Conservation (phyloP, 2,888 invertebrate genomes). For the Eupithecia dodoneata region DNA sequence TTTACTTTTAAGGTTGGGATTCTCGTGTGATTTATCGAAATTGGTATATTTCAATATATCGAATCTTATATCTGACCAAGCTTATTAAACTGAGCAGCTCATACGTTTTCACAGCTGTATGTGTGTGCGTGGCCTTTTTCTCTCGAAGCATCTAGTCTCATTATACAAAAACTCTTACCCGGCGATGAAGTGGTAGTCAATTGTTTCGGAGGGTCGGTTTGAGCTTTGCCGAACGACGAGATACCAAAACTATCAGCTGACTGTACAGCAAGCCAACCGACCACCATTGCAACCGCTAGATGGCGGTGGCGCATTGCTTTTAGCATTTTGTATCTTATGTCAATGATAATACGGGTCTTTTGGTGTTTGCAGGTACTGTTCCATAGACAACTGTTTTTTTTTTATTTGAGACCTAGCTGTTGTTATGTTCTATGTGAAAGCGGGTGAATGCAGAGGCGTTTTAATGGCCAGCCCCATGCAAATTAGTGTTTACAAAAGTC, state of each 20-base stretch:
- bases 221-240: slow-evolving; percentile 76
- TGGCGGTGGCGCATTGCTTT: slow-evolving; percentile 44
- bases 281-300: slow-evolving; percentile 47
- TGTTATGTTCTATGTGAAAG: slow-evolving; percentile 18
- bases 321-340: slow-evolving; percentile 24
- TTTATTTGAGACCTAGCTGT: not conserved
- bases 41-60: not conserved
- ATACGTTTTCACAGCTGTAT: slow-evolving; percentile 17
- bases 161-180: slow-evolving; percentile 69
- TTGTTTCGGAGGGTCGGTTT: slow-evolving; percentile 73
- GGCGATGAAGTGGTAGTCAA: slow-evolving; percentile 69
- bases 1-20: not conserved
- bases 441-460: slow-evolving; percentile 28
- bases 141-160: slow-evolving; percentile 42
- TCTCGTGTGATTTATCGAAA: not conserved
- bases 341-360: slow-evolving; percentile 8
- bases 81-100: not conserved
- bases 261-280: slow-evolving; percentile 57
- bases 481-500: slow-evolving; percentile 12
- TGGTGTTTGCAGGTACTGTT: slow-evolving; percentile 11
- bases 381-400: slow-evolving; percentile 16
- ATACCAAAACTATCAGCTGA: slow-evolving; percentile 67
- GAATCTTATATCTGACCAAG: not conserved
- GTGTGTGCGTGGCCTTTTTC: slow-evolving; percentile 28
- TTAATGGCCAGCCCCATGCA: slow-evolving; percentile 35